Evolutionary conservation across 2,888 invertebrate genomes (phyloP).

Genomic region (Orthonychiurus folsomi): DNA sequence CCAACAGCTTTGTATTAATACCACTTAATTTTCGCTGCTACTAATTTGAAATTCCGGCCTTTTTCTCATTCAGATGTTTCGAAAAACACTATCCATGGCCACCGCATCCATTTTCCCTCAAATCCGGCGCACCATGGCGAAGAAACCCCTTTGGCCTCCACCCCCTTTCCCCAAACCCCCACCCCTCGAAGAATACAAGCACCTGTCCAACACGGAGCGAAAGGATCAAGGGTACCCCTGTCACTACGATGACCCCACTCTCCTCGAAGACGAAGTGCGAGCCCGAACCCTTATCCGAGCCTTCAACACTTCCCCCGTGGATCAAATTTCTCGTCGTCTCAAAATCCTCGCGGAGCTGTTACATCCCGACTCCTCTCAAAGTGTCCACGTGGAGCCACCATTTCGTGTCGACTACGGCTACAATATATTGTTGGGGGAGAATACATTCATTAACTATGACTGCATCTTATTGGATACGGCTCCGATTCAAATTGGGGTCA

Average conservation of each 20-base stretch:
- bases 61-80: no score
- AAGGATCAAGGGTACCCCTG: conserved; percentile 22
- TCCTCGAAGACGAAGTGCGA: background rate
- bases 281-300: conserved; percentile 12
- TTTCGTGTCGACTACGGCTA: conserved; percentile 26
- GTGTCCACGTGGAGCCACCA: conserved; percentile 22
- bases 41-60: no score
- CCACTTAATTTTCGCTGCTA: no score
- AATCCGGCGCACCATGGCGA: background rate
- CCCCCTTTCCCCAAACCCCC: background rate
- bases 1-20: no score
- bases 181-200: conserved; percentile 22
- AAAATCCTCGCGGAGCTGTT: conserved; percentile 7
- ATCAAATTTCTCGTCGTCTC: conserved; percentile 4
- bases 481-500: conserved; percentile 14
- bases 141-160: conserved; percentile 3
- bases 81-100: no score
- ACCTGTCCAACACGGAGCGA: conserved; percentile 29
- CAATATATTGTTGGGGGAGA: conserved; percentile 20
- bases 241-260: conserved; percentile 10
- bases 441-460: conserved; percentile 27
- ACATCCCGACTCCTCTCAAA: conserved; percentile 10
- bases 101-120: no score
- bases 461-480: conserved; percentile 21
- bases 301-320: conserved; percentile 14